Percentiles rank a stretch among this genome's conserved stretches.
These are phyloP conservation scores for Rhogogaster chlorosoma DNA, from an alignment of 2,888 invertebrate species.

Conservation along the genomic window DNA sequence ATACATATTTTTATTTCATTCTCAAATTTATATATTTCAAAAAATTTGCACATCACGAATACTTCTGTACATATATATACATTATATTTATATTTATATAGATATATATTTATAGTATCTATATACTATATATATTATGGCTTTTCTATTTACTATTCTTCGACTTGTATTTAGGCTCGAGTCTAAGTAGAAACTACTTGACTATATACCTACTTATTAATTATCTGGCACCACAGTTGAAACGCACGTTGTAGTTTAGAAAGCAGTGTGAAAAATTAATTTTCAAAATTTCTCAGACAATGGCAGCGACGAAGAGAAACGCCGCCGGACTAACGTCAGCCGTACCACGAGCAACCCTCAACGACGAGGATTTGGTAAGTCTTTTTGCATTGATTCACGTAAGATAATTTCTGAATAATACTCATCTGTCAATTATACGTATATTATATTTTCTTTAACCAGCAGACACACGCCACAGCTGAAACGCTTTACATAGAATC, in stretches of 20 bases:
- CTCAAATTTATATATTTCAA: background rate
- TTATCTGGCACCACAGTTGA: constrained; percentile 30
- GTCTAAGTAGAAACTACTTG: constrained; percentile 38
- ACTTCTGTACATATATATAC: constrained; percentile 15
- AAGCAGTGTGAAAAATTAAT: constrained; percentile 61
- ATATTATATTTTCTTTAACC: constrained; percentile 2
- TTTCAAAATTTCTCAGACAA: constrained; percentile 86
- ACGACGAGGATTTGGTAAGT: constrained; percentile 99
- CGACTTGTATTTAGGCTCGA: constrained; percentile 46
- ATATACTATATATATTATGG: constrained; percentile 7
- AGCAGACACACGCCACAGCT: constrained; percentile 7
- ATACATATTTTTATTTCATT: background rate
- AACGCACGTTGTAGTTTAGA: background rate
- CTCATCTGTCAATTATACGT: background rate
- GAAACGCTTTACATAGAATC: constrained; percentile 17
- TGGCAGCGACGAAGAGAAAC: constrained; percentile 99
- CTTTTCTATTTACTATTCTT: constrained; percentile 44
- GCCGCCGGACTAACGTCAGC: constrained; percentile 98
- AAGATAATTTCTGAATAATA: constrained; percentile 1
- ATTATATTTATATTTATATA: background rate
- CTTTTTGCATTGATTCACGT: constrained; percentile 15
- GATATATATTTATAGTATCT: background rate
- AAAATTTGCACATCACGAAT: constrained; percentile 32
- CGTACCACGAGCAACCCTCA: constrained; percentile 97
- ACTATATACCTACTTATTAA: constrained; percentile 13